Conservation (phyloP, 1,140 invertebrate genomes). For the Idris sp. region DNA sequence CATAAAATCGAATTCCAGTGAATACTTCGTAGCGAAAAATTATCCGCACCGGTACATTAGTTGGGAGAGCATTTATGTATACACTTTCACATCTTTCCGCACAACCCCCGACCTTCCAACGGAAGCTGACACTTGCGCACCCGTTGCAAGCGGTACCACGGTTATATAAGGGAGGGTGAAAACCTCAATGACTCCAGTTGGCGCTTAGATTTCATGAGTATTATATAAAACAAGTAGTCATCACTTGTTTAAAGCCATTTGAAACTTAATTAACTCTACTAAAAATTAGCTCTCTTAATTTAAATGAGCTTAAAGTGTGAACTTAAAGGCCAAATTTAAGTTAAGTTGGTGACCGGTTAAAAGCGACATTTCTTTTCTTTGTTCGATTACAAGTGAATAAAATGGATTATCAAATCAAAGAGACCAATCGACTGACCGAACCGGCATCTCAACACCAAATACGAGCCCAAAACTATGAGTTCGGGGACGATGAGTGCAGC, state of each 20-base stretch:
- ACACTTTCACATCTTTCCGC: constrained; percentile 5
- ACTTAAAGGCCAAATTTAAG: too few species aligned
- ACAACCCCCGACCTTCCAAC: constrained; percentile 47
- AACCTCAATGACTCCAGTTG: constrained; percentile 57
- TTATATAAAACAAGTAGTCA: too few species aligned
- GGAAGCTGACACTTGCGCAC: constrained; percentile 63
- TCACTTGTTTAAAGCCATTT: too few species aligned
- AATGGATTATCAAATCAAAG: constrained; percentile 67
- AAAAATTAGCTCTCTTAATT: too few species aligned
- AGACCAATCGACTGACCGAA: constrained; percentile 63
- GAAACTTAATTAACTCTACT: too few species aligned
- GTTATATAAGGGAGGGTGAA: constrained; percentile 62
- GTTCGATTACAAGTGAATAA: too few species aligned
- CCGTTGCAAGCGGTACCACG: constrained; percentile 30
- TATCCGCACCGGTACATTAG: constrained; percentile 11
- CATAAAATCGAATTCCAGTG: too few species aligned
- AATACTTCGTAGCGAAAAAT: too few species aligned
- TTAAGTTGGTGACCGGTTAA: too few species aligned
- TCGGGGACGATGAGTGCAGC: constrained; percentile 71
- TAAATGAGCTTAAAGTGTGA: too few species aligned
- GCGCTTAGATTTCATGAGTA: constrained; percentile 44
- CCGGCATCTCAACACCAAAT: constrained; percentile 28
- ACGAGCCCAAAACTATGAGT: constrained; percentile 58
- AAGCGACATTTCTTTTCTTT: too few species aligned
- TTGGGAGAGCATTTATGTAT: constrained; percentile 16